Base-by-base conservation (phyloP, 2,797 vertebrate genomes). In the Acanthornis magna region DNA sequence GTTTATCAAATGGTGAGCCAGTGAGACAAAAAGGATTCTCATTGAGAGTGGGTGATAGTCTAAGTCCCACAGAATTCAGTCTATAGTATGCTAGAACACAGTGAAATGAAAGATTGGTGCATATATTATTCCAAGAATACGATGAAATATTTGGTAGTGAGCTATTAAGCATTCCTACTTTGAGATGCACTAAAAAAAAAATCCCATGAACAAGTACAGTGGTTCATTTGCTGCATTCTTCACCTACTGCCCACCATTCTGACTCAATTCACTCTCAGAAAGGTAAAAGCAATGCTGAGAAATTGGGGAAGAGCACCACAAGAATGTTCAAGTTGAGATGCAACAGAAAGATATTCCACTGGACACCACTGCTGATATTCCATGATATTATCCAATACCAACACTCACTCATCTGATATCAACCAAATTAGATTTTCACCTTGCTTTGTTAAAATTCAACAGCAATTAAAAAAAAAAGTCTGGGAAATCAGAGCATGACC, bases 1-100 rank as follows among this genome's bases (percentile, higher is more conserved):
- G 13, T 73, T 90, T 89, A 90, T 81, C 62, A 82, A 71, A 89
- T 70, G 75, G n/a, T 26, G 71, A 96, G 79, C 29, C 74, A 79
- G 77, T 32, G 47, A 92, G 34, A 88, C 40, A 76, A 54, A 84
- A 72, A 60, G 38, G 51, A 42, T 60, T 57, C 63, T 47, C 63
- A 12, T 2, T 55, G 51, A 63, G 51, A 94, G 60, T 36, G 19
- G 38, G 40, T n/a, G 51, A 73, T 15, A 47, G 45, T 12, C 20
- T 47, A 60, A 84, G 34, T 20, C 17, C 1, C 61, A 61, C 3
- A 54, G 21, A 71, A 38, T 50, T 74, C 34, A 78, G 34, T 22
- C 88, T 62, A 2, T 12, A 53, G 53, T 22, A 11, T 21, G 20
- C 34, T 38, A 43, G 63, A 79, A 73, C 21, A 89, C 26, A 48